Percentiles rank a stretch among this genome's conserved stretches.
Evolutionary conservation across 2,797 vertebrate species (phyloP).

Genomic region (Aplochiton taeniatus): DNA sequence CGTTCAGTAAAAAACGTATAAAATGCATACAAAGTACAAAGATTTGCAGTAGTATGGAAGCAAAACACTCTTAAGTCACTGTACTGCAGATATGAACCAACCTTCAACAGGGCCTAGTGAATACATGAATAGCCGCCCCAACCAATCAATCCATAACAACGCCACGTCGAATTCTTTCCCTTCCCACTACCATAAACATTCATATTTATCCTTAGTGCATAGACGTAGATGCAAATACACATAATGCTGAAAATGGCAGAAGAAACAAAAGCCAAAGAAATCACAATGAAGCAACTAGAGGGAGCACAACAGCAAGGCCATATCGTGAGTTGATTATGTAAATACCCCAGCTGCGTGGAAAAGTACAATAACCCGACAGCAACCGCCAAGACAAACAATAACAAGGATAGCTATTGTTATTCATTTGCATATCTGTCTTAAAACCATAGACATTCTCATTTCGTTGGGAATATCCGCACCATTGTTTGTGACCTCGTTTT

Average conservation of each 20-base stretch:
- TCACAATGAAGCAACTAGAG: slow-evolving; percentile 51
- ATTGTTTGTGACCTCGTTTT: slow-evolving; percentile 54
- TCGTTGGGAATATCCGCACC: slow-evolving; percentile 47
- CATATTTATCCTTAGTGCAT: not conserved
- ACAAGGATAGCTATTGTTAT: slow-evolving; percentile 62
- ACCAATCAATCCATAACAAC: not conserved
- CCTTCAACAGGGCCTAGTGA: slow-evolving; percentile 45
- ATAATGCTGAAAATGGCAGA: slow-evolving; percentile 52
- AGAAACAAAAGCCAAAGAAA: slow-evolving; percentile 60
- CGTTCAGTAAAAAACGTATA: slow-evolving; percentile 33
- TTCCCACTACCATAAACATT: not conserved
- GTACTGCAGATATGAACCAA: slow-evolving; percentile 10
- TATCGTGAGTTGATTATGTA: slow-evolving; percentile 69
- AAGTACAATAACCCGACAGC: slow-evolving; percentile 66
- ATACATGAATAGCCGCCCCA: slow-evolving; percentile 9
- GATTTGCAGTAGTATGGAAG: slow-evolving; percentile 22
- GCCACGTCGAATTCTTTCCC: not conserved
- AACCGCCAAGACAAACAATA: slow-evolving; percentile 70
- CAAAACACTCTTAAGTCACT: slow-evolving; percentile 28
- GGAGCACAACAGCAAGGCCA: slow-evolving; percentile 60
- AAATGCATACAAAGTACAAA: slow-evolving; percentile 26
- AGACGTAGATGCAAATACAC: slow-evolving; percentile 32
- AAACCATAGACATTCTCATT: slow-evolving; percentile 68
- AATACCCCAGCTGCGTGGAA: slow-evolving; percentile 69
- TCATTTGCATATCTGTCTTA: slow-evolving; percentile 70